These are phyloP conservation scores for Drosophila nikananu DNA, from an alignment of 1,140 invertebrate species.

Conservation along the genomic window DNA sequence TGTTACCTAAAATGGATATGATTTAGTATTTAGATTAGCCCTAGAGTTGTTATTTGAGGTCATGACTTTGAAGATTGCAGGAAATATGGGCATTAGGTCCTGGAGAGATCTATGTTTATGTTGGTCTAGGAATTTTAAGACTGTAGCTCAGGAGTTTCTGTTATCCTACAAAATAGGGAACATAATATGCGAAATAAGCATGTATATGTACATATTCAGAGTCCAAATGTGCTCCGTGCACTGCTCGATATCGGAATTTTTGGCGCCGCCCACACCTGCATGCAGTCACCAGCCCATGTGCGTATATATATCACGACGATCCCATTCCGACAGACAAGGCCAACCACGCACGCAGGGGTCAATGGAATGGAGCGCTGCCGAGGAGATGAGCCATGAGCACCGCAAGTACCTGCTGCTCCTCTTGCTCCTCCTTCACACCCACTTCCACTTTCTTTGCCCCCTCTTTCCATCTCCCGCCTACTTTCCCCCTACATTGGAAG, in stretches of 20 bases:
- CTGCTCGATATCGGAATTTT: slow-evolving; percentile 8
- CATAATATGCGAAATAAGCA: too few species aligned
- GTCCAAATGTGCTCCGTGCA: slow-evolving; percentile 6
- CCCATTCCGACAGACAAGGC: slow-evolving; percentile 54
- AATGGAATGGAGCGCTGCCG: slow-evolving; percentile 23
- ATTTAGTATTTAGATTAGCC: not conserved
- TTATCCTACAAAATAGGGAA: not conserved
- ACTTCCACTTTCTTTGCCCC: not conserved
- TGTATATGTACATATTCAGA: not conserved
- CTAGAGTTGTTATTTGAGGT: not conserved
- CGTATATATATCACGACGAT: slow-evolving; percentile 1
- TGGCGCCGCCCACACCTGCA: slow-evolving; percentile 55
- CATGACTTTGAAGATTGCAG: not conserved
- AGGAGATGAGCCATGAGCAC: slow-evolving; percentile 13
- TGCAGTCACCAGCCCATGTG: slow-evolving; percentile 17
- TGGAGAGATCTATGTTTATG: too few species aligned
- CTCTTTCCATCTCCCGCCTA: not conserved
- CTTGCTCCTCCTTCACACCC: not conserved
- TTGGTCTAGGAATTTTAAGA: not conserved
- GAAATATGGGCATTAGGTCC: not conserved
- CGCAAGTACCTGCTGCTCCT: slow-evolving; percentile 11
- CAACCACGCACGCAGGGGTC: slow-evolving; percentile 62
- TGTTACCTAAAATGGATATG: not conserved
- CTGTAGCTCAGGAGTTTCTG: not conserved
- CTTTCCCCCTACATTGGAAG: slow-evolving; percentile 20